Conservation (phyloP, 1,140 invertebrate genomes). For the Nautilus pompilius region DNA sequence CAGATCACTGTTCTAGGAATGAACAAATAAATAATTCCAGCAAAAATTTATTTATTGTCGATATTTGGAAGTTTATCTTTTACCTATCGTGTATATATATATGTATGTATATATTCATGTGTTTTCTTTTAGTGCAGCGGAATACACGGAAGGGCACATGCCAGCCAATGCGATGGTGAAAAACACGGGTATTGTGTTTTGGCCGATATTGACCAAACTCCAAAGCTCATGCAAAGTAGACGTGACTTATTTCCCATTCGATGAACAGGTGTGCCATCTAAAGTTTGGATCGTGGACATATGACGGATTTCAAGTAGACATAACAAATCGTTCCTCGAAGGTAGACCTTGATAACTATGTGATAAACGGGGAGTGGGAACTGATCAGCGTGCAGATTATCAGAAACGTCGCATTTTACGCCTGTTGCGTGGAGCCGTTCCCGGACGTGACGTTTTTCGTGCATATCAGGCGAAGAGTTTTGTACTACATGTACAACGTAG, state of each 20-base stretch:
- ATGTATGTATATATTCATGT: no score
- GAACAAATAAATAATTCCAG: no score
- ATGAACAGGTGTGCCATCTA: slow-evolving; percentile 90
- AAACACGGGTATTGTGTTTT: slow-evolving; percentile 91
- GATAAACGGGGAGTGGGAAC: slow-evolving; percentile 47
- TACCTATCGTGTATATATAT: no score
- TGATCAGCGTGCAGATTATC: slow-evolving; percentile 27
- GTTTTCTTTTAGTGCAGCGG: slow-evolving; percentile 35
- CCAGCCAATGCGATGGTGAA: slow-evolving; percentile 57
- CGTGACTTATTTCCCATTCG: slow-evolving; percentile 71
- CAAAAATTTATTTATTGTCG: no score
- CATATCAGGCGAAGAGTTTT: slow-evolving; percentile 36
- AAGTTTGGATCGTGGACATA: slow-evolving; percentile 85
- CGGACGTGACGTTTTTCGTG: slow-evolving; percentile 59
- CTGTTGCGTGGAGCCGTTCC: slow-evolving; percentile 58
- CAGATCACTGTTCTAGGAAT: no score
- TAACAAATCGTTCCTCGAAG: slow-evolving; percentile 29
- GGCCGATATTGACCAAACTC: slow-evolving; percentile 97
- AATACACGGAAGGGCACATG: slow-evolving; percentile 48
- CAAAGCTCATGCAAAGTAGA: slow-evolving; percentile 75
- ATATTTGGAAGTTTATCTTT: no score
- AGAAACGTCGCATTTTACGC: slow-evolving; percentile 38
- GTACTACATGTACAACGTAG: slow-evolving; percentile 62
- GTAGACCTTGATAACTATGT: slow-evolving; percentile 43
- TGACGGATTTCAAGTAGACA: slow-evolving; percentile 60